Conservation (phyloP, 30 jellyfish, hydroid and myxozoan species). For the Nemopilema nomurai region DNA sequence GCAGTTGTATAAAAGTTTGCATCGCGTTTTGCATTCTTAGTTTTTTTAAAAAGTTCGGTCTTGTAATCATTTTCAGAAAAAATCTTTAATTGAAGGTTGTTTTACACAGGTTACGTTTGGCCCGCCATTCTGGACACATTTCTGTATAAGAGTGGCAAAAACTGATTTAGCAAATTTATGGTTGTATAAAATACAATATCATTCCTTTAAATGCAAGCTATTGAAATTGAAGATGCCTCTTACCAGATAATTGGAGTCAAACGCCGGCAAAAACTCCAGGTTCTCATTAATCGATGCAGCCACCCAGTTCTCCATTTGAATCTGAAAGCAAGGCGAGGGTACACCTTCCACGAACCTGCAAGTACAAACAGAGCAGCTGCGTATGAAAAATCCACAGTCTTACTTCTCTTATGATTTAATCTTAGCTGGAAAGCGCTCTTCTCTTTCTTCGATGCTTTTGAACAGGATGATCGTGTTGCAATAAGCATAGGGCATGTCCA, state of each 20-base stretch:
- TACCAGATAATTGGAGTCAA: background rate
- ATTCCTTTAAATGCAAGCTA: no score
- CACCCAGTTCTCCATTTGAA: constrained; percentile 22
- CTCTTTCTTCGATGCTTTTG: constrained; percentile 26
- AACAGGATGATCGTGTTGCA: constrained; percentile 24
- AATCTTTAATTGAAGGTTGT: no score
- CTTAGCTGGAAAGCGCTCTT: constrained; percentile 38
- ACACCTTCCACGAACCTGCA: background rate
- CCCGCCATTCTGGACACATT: no score
- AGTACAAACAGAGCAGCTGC: constrained; percentile 15
- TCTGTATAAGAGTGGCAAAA: no score
- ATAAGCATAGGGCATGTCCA: constrained; percentile 7
- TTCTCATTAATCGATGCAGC: background rate
- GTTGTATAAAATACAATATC: no score
- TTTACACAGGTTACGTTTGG: no score
- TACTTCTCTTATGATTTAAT: constrained; percentile 13
- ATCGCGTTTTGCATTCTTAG: no score
- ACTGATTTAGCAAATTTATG: no score
- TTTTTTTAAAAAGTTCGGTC: no score
- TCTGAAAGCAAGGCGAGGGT: background rate
- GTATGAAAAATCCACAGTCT: constrained; percentile 19
- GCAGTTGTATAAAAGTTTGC: no score
- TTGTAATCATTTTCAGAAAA: no score
- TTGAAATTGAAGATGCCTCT: no score
- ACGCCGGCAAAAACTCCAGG: constrained; percentile 9